Base-by-base conservation (phyloP, 2,888 invertebrate genomes). In the Himalopsyche tibetana region DNA sequence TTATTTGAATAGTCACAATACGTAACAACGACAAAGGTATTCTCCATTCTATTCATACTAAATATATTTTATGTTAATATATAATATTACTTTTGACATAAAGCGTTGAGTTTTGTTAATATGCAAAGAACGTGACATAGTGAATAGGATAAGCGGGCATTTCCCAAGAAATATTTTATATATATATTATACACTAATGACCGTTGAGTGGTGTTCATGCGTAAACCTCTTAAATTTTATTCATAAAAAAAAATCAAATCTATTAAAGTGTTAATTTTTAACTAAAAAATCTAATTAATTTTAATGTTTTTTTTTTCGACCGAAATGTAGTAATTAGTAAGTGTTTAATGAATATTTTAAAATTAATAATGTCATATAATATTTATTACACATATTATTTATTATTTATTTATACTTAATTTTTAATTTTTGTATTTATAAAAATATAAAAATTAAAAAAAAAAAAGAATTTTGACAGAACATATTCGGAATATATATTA, bases 21-120 rank as follows among this genome's bases (percentile, higher is more conserved):
- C 63, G 28, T 63, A 63, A 63, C 8, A 6, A 63, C 63, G 63
- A 63, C 63, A 63, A 63, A 63, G 63, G 63, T 63, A 19, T 63
- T n/a, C 63, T 63, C 63, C 63, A 19, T 63, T 63, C 63, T 63
- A 63, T 63, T 63, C 5, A 63, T 19, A 63, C 19, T 19, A 63
- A 63, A 63, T 63, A 63, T 51, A 8, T 63, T 63, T 63, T 19
- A 63, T 63, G 63, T 63, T 63, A 63, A 63, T 63, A 9, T 8
- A 19, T n/a, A 63, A 63, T 63, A 63, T 63, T 63, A 19, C n/a
- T 63, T 63, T 63, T 63, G 63, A 63, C 63, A 63, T 63, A 63
- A 63, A 63, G 63, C 63, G 63, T 19, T 19, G 63, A 8, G 63
- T 63, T 63, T 63, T 63, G 63, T 63, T 63, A 28, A 19, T 63